Evolutionary conservation across 2,797 vertebrate species (phyloP), one percentile per base, ranked within the genome.

Genomic region (Mallotus villosus): DNA sequence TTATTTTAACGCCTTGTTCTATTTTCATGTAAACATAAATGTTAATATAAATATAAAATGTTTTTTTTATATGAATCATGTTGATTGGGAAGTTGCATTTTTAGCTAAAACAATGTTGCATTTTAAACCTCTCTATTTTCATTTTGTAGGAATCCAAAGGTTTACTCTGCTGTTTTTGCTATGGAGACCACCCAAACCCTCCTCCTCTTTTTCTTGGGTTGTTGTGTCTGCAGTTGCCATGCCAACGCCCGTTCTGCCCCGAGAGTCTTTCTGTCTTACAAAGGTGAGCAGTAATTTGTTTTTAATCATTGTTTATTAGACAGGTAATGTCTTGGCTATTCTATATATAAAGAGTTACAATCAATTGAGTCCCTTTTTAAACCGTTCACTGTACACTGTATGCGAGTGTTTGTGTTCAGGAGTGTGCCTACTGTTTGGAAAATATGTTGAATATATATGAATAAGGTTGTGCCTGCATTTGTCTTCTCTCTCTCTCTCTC

Each of bases 191-290:
- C 78, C 70, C 82, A 75, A 72, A 77, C 74, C 80, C 74, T 84
- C 75, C 79, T 84, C 67, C 57, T 86, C 34, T 68, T 64, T 72
- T 41, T 79, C 74, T 53, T 86, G 76, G 78, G 82, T 82, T 81
- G 82, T 29, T 86, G 74, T 78, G 73, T 79, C 68, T 81, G 37
- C 63, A 63, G 86, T 83, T 81, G 82, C 82, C 79, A 83, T 74
- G 80, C 82, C 77, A 85, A 85, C 70, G 53, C 75, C 46, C 86
- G 84, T 67, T 77, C 78, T 68, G 82, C 85, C 71, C 86, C 86
- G 74, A 74, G 86, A 72, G 85, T 88, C 62, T 75, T 85, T 82
- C 73, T 88, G 73, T 82, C 86, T 76, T 88, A 85, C 78, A 88
- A 83, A 88, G 86, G 86, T 88, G 74, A 85, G 85, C 8, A 17